Evolutionary conservation across 2,888 invertebrate species (phyloP).

Genomic region (Xestia sexstrigata): DNA sequence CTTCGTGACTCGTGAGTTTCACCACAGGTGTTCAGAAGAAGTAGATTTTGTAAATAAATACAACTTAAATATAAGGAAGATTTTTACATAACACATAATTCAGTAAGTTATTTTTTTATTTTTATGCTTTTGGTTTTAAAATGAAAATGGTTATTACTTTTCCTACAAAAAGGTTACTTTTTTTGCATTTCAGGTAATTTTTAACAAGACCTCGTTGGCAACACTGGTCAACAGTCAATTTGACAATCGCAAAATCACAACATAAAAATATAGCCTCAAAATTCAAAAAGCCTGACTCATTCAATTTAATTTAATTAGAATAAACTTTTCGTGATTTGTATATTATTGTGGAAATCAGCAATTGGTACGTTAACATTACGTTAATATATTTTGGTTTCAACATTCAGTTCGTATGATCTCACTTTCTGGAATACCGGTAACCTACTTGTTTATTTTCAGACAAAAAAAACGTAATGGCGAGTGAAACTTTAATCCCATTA

Average conservation of each 20-base stretch:
- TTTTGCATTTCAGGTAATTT: no score
- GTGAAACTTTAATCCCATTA: slow-evolving; percentile 85
- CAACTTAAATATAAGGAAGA: no score
- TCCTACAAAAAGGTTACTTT: no score
- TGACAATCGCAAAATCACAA: background rate
- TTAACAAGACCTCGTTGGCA: no score
- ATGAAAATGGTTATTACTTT: no score
- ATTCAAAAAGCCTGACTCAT: background rate
- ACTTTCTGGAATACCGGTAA: slow-evolving; percentile 75
- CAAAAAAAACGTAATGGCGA: slow-evolving; percentile 77
- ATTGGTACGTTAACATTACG: slow-evolving; percentile 32
- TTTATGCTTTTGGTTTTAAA: no score
- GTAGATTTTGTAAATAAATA: no score
- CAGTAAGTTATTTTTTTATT: no score
- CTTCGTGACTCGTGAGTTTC: no score
- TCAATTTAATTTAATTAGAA: background rate
- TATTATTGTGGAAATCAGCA: slow-evolving; percentile 3
- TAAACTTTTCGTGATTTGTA: background rate
- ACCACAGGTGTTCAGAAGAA: no score
- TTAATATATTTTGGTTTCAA: background rate
- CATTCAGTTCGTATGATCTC: background rate
- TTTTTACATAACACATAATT: no score
- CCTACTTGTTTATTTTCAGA: slow-evolving; percentile 65
- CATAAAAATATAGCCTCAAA: background rate
- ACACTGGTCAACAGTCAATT: no score